Evolutionary conservation across 2,797 vertebrate species (phyloP), one percentile per base, ranked within the genome.

Genomic region (Ceryle rudis): DNA sequence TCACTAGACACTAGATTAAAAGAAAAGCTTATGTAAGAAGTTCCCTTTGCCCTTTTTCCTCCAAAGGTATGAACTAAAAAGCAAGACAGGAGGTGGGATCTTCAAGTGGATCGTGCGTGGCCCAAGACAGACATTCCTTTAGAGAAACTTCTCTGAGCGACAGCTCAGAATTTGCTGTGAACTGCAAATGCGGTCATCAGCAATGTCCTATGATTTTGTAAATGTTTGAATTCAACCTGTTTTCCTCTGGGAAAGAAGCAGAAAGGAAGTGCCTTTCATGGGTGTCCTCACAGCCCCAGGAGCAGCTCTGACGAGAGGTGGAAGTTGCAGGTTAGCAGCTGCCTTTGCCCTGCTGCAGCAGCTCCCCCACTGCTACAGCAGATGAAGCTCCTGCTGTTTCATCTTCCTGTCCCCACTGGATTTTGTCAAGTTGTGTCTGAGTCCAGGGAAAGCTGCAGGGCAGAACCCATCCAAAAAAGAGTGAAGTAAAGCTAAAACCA

Each of bases 361-460:
- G 10, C 61, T 92, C 19, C 18, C 6, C 1, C 35, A 44, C 11
- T 1, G 4, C 16, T 33, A 44, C 10, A 33, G n/a, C 0, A 5
- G 28, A 62, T 5, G 5, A 77, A 47, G 72, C 33, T 87, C 69
- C 67, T 89, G 42, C 57, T 66, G 8, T 10, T 74, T 44, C 46
- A 22, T 51, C 51, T 89, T 77, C 54, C 46, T 37, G 14, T 69
- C 22, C 28, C 14, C 15, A n/a, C 15, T 41, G 26, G 29, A 80
- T 46, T 64, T 83, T 3, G 9, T 19, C 2, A 4, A 83, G 46
- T 37, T 65, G 33, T 47, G 11, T 46, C n/a, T 72, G 72, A 88
- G 37, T 16, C n/a, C 31, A 79, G 37, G 28, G 25, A 52, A 94
- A 46, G 17, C 6, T 79, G 26, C 31, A 52, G 33, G 57, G 44